phyloP scores from a whole-genome alignment of 2,797 vertebrate species.

The Harpagifer antarcticus region DNA sequence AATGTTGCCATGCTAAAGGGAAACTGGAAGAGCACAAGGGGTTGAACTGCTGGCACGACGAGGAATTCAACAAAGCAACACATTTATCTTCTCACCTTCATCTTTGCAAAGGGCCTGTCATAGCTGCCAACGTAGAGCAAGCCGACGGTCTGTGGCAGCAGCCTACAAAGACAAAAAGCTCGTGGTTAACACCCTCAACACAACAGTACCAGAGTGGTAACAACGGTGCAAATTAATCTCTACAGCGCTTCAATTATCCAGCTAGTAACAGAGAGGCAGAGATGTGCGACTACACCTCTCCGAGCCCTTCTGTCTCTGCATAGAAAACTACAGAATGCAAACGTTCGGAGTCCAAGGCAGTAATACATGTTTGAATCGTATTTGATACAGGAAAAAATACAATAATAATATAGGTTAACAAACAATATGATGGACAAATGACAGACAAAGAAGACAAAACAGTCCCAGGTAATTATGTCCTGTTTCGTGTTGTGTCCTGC shows the following conservation, averaged over 20 bases:
- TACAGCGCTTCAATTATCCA: conserved; percentile 54
- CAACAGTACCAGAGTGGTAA: conserved; percentile 33
- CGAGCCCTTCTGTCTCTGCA: conserved; percentile 62
- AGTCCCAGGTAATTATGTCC: no score
- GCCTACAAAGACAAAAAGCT: conserved; percentile 83
- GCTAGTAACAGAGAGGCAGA: conserved; percentile 72
- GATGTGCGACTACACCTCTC: conserved; percentile 73
- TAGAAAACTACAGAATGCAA: conserved; percentile 30
- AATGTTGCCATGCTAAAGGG: background rate
- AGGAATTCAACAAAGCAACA: conserved; percentile 54
- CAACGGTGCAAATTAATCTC: conserved; percentile 45
- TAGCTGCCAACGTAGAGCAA: conserved; percentile 97
- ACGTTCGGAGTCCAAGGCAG: conserved; percentile 18
- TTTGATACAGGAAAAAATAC: no score
- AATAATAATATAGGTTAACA: no score
- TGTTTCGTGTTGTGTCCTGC: no score
- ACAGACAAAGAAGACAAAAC: no score
- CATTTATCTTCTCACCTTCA: conserved; percentile 90
- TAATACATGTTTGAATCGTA: background rate
- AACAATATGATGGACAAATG: no score
- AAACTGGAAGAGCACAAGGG: conserved; percentile 17
- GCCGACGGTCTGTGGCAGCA: conserved; percentile 93
- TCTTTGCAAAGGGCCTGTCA: conserved; percentile 96
- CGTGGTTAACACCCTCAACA: conserved; percentile 61
- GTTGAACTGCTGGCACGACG: conserved; percentile 15